Evolutionary conservation across 2,797 vertebrate species (phyloP).

Genomic region (Phoxinus dragarum): DNA sequence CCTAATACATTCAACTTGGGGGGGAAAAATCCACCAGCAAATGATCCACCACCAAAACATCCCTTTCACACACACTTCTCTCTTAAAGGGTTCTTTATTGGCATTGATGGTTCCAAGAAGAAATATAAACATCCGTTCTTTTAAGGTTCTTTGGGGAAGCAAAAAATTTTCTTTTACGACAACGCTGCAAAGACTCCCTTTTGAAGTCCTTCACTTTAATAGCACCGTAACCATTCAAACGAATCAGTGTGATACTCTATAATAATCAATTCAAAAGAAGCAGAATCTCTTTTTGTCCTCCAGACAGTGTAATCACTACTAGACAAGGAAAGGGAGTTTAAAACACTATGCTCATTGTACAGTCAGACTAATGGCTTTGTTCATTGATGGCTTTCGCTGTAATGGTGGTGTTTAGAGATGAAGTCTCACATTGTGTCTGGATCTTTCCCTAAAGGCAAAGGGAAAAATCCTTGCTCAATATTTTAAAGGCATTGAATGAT

Average conservation of each 20-base stretch:
- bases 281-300: slow-evolving; percentile 10
- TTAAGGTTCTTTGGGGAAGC: background rate
- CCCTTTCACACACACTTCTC: background rate
- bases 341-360: slow-evolving; percentile 45
- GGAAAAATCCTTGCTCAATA: background rate
- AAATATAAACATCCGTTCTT: background rate
- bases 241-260: background rate
- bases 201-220: background rate
- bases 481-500: background rate
- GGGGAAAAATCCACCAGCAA: background rate
- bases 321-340: slow-evolving; percentile 25
- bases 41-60: background rate
- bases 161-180: background rate
- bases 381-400: slow-evolving; percentile 25
- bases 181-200: background rate
- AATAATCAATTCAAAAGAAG: slow-evolving; percentile 7
- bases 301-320: slow-evolving; percentile 19
- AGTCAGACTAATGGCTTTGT: slow-evolving; percentile 47
- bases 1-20: background rate
- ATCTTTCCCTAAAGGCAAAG: background rate
- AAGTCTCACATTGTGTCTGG: slow-evolving; percentile 34
- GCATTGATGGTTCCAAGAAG: background rate
- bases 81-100: background rate
- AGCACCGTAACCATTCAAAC: background rate
- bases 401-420: slow-evolving; percentile 27